Evolutionary conservation across 2,113 vertebrate species (phyloP).

Genomic region (Erythrocebus patas): DNA sequence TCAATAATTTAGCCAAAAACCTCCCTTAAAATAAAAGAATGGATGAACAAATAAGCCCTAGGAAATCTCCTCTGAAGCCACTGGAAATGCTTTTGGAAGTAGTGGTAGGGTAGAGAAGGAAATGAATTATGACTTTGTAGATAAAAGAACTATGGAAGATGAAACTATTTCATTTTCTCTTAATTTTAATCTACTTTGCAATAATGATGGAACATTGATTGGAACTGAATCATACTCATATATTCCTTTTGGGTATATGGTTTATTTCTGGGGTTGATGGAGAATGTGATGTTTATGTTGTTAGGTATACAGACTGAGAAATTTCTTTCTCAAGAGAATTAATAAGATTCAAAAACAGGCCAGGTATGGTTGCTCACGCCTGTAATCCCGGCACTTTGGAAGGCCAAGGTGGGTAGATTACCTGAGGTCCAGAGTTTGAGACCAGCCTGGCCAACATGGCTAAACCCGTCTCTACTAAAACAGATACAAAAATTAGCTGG

Average conservation of each 20-base stretch:
- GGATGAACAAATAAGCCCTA: background rate
- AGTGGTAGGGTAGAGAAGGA: background rate
- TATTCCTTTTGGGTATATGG: background rate
- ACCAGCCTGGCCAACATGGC: too few species aligned
- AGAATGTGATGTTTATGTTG: background rate
- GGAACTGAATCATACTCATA: background rate
- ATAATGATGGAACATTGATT: background rate
- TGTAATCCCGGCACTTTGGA: too few species aligned
- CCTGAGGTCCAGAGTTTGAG: too few species aligned
- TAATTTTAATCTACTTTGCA: background rate
- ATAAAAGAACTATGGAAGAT: background rate
- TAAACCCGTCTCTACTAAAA: too few species aligned
- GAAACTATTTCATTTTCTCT: background rate
- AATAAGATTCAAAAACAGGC: background rate
- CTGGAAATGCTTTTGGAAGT: background rate
- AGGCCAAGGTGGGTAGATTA: too few species aligned
- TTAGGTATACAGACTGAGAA: background rate
- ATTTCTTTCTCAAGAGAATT: background rate
- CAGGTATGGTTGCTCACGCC: too few species aligned
- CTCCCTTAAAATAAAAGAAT: background rate
- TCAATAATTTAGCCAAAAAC: background rate
- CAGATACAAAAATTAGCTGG: too few species aligned
- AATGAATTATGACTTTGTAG: background rate
- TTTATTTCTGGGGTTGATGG: background rate
- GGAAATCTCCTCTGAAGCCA: background rate